Evolutionary conservation across 2,888 invertebrate species (phyloP), one percentile per base, ranked within the genome.

Genomic region (Pachymerium ferrugineum): DNA sequence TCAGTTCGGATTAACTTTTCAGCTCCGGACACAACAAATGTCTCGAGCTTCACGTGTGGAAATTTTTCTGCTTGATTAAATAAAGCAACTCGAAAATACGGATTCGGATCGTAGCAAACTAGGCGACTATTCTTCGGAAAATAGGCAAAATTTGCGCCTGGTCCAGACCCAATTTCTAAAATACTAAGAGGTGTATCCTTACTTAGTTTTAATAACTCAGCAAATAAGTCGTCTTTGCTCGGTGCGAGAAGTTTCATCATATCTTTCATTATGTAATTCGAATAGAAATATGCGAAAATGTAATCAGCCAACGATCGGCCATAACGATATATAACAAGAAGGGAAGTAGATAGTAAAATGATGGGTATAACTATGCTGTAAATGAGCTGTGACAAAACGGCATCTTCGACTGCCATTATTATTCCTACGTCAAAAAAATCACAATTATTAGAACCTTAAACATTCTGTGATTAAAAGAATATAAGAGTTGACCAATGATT

Each of bases 121-220:
- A 75, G 19, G 3, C 33, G 70, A 16, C 35, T 8, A 38, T 75
- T 74, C 31, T 54, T 33, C 10, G 75, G 75, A 35, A 35, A 75
- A 25, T 35, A 75, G 12, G 70, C 14, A 62, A 75, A 75, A 33
- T 75, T 75, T 4, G 22, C n/a, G 2, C 75, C 75, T 1, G 74
- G 67, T 16, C 75, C 75, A 0, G 30, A 72, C 2, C 75, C n/a
- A n/a, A n/a, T n/a, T n/a, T n/a, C n/a, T n/a, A n/a, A n/a, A n/a
- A n/a, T n/a, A n/a, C n/a, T n/a, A 73, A 4, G 74, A 28, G 12
- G 8, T 16, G 74, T 72, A n/a, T 12, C 8, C 12, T 74, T 74
- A n/a, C 67, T 28, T 10, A 72, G 12, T 14, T 74, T 28, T 14
- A 62, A 8, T 31, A 75, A 16, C 14, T 69, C 72, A 12, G 25